Conservation (phyloP, 2,113 vertebrate species). For the Gambusia holbrooki region DNA sequence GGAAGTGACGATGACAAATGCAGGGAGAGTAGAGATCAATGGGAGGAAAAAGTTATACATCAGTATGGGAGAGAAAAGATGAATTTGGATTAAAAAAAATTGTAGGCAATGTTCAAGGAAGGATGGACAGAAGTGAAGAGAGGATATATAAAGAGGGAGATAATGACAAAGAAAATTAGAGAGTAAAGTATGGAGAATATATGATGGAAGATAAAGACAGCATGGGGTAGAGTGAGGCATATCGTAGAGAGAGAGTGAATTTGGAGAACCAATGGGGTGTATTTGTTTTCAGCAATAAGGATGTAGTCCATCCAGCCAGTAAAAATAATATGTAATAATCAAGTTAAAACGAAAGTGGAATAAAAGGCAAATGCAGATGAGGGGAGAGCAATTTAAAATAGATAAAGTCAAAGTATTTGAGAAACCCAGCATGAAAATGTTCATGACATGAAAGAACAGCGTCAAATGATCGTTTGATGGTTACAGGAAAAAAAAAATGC, state of each 20-base stretch:
- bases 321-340: slow-evolving; percentile 26
- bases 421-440: not conserved
- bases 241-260: slow-evolving; percentile 23
- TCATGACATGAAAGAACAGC: not conserved
- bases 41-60: slow-evolving; percentile 12
- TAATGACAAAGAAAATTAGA: not conserved
- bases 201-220: slow-evolving; percentile 22
- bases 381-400: not conserved
- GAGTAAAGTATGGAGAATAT: slow-evolving; percentile 37
- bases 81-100: slow-evolving; percentile 7
- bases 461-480: slow-evolving; percentile 14
- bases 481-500: slow-evolving; percentile 16
- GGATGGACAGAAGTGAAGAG: not conserved
- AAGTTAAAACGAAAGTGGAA: slow-evolving; percentile 16
- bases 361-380: slow-evolving; percentile 9
- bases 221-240: slow-evolving; percentile 24
- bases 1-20: slow-evolving; percentile 51
- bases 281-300: slow-evolving; percentile 35
- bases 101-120: slow-evolving; percentile 13
- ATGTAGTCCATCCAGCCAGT: slow-evolving; percentile 50
- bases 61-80: slow-evolving; percentile 3
- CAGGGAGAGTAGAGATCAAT: slow-evolving; percentile 38
- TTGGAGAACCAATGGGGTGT: slow-evolving; percentile 24
- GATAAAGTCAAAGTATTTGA: slow-evolving; percentile 8
- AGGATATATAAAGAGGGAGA: not conserved